These are phyloP conservation scores for Carassius carassius DNA, from an alignment of 2,113 vertebrate genomes.

Conservation along the genomic window DNA sequence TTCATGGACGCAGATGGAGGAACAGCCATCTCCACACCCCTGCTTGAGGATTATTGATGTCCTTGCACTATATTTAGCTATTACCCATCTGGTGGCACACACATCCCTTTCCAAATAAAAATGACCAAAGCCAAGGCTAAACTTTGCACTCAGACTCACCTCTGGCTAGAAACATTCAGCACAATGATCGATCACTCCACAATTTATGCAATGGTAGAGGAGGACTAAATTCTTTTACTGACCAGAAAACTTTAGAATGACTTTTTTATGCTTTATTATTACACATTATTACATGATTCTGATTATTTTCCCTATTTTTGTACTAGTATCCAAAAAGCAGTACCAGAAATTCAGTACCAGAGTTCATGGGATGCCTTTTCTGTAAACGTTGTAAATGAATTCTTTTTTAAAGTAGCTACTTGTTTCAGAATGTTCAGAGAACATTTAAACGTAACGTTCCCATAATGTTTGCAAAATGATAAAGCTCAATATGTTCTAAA, in stretches of 20 bases:
- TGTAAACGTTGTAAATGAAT: too few relatives aligned
- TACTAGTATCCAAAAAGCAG: neutral
- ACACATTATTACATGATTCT: too few relatives aligned
- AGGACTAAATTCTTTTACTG: neutral
- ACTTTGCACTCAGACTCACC: neutral
- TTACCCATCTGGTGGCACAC: slow-evolving; percentile 49
- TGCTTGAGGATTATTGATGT: slow-evolving; percentile 59
- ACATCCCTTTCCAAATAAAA: slow-evolving; percentile 18
- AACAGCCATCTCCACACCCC: slow-evolving; percentile 41
- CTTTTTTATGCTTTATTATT: neutral
- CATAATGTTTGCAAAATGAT: too few relatives aligned
- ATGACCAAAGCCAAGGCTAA: slow-evolving; percentile 11
- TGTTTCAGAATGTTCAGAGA: too few relatives aligned
- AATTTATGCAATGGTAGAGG: neutral
- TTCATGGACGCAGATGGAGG: slow-evolving; percentile 53
- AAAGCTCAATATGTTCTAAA: neutral
- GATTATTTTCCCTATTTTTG: too few relatives aligned
- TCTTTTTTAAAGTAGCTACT: too few relatives aligned
- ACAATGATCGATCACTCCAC: neutral
- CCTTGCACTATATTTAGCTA: slow-evolving; percentile 58
- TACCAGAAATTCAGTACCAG: too few relatives aligned
- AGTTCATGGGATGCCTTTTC: too few relatives aligned
- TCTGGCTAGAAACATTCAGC: neutral
- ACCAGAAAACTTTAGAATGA: neutral
- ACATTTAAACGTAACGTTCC: too few relatives aligned